Evolutionary conservation across 1,140 invertebrate species (phyloP), one percentile per base, ranked within the genome.

Genomic region (Idris sp.): DNA sequence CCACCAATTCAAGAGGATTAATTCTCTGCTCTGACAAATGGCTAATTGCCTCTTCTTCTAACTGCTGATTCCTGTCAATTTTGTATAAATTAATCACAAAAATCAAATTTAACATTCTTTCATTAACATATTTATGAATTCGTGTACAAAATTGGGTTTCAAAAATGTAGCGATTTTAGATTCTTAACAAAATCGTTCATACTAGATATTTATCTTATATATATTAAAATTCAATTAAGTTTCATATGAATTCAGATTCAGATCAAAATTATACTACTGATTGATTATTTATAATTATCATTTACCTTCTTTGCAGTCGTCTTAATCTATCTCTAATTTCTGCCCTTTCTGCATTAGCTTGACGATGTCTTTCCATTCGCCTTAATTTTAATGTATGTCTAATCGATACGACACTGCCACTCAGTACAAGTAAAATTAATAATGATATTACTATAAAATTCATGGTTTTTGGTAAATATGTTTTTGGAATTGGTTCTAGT

Each of bases 1-100:
- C 86, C 25, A 91, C 87, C 9, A 92, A 83, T 84, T 93, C 92
- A 53, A 91, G 82, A 3, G 86, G 86, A 71, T 80, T 89, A 86
- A 88, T 91, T 87, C 76, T 91, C 81, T 67, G 91, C 84, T 78
- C 89, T 81, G 62, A 89, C 77, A 19, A 85, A 86, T 76, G 80
- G 44, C 79, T 82, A 22, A 59, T 56, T 56, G 58, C 59, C 41
- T 80, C 89, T 64, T 91, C 90, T 76, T 91, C 89, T 33, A 89
- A 79, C 9, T 88, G 80, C 36, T 90, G 88, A 80, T 75, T 91
- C 82, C 65, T 89, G 84, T 1, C 89, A 77, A 68, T 89, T 38
- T 67, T 61, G 38, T 16, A 46, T 46, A 59, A 58, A 22, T 22
- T 22, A 22, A 22, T 22, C 19, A 6, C 2, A 22, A 22, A 6